These are phyloP conservation scores for Narcine bancroftii DNA, from an alignment of 2,113 vertebrate genomes.

Conservation along the genomic window DNA sequence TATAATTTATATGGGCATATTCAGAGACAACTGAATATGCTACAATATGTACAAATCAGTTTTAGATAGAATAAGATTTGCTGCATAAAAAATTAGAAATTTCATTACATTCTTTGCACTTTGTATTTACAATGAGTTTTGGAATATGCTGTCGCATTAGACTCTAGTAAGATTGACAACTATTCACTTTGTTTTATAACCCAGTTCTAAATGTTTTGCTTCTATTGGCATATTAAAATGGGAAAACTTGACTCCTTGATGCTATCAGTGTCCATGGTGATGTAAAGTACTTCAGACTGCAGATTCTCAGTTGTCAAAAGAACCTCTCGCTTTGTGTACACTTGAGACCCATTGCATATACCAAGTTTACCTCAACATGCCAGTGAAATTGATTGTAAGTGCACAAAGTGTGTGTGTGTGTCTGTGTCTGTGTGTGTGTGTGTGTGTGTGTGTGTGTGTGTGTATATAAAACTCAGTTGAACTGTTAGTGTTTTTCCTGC, in stretches of 20 bases:
- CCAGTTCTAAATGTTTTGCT: background rate
- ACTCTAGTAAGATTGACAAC: background rate
- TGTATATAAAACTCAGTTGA: too few species aligned
- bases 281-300: conserved; percentile 11
- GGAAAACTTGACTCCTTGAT: background rate
- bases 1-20: conserved; percentile 19
- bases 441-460: too few species aligned
- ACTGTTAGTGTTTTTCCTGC: background rate
- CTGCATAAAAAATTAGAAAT: conserved; percentile 29
- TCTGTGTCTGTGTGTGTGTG: too few species aligned
- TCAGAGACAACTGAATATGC: conserved; percentile 11
- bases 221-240: background rate
- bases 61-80: conserved; percentile 30
- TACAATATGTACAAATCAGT: conserved; percentile 18
- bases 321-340: background rate
- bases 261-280: background rate
- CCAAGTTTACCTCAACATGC: background rate
- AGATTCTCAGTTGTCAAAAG: background rate
- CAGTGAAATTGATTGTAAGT: background rate
- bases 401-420: too few species aligned
- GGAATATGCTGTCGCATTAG: conserved; percentile 21
- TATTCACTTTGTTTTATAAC: background rate
- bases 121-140: conserved; percentile 34
- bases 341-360: background rate
- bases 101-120: background rate